These are phyloP conservation scores for Dasyornis broadbenti DNA, from an alignment of 2,113 vertebrate species.

Conservation along the genomic window DNA sequence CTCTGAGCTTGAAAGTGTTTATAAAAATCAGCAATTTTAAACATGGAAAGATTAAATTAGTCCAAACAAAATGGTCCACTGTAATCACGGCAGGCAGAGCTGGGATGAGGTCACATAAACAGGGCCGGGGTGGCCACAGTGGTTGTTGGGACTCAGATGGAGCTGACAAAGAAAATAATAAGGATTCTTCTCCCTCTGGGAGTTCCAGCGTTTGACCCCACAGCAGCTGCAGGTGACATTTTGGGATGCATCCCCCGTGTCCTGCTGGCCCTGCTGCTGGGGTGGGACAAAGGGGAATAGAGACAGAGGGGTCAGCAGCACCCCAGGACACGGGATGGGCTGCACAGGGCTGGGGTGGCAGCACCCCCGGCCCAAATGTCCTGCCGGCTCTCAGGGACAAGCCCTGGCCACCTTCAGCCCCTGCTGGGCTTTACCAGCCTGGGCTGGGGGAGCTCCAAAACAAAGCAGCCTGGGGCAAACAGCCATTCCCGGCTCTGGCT, in stretches of 20 bases:
- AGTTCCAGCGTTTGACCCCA: not conserved
- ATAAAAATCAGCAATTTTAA: not conserved
- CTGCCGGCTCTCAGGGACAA: not conserved
- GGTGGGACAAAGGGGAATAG: fast-evolving
- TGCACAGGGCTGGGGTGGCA: not conserved
- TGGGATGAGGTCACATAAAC: not conserved
- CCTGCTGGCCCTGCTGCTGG: not conserved
- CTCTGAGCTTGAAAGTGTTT: not conserved
- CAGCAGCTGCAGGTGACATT: not conserved
- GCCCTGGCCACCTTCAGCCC: not conserved
- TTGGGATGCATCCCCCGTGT: fast-evolving
- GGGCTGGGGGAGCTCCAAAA: not conserved
- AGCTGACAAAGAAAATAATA: not conserved
- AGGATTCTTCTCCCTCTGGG: not conserved
- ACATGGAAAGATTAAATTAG: not conserved
- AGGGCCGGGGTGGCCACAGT: not conserved
- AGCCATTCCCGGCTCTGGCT: not conserved
- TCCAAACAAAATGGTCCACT: not conserved
- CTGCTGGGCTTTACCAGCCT: not conserved
- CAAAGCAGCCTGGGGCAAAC: not conserved
- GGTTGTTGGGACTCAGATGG: not conserved
- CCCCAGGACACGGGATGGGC: not conserved
- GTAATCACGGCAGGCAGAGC: fast-evolving
- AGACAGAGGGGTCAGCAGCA: not conserved
- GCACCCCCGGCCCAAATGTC: not conserved